Evolutionary conservation across 2,888 invertebrate genomes (phyloP).

Genomic region (Parasteatoda lunata): DNA sequence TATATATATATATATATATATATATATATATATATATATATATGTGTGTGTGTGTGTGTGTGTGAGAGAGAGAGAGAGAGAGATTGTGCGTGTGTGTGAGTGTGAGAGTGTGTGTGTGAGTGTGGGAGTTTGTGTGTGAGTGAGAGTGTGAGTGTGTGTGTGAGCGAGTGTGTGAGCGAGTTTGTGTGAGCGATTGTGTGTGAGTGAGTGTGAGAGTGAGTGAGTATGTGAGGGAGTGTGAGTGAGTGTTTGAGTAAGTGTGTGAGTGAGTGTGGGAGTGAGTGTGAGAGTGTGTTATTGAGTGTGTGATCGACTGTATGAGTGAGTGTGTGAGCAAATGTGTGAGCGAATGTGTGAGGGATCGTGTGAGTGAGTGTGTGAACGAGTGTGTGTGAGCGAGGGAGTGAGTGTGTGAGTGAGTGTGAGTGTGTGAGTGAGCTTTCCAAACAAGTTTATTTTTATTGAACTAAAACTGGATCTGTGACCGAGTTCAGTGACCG

Average conservation of each 20-base stretch:
- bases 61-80: background rate
- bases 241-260: background rate
- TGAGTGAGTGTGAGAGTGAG: background rate
- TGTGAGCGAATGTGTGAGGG: no score
- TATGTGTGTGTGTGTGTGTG: background rate
- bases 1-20: no score
- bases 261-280: background rate
- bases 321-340: no score
- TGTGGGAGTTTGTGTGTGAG: slow-evolving; percentile 3
- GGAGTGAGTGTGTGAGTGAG: background rate
- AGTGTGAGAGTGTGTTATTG: no score
- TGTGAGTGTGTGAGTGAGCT: background rate
- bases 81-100: background rate
- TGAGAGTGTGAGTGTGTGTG: slow-evolving; percentile 5
- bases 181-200: background rate
- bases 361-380: background rate
- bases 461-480: no score
- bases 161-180: no score
- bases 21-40: no score
- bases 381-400: no score
- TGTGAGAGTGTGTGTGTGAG: background rate
- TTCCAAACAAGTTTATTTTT: no score
- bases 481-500: no score
- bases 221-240: background rate
- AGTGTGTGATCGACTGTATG: background rate